Percentiles rank a stretch among this genome's conserved stretches.
Conservation (phyloP, 1,140 invertebrate genomes). For the Eurosta solidaginis region DNA sequence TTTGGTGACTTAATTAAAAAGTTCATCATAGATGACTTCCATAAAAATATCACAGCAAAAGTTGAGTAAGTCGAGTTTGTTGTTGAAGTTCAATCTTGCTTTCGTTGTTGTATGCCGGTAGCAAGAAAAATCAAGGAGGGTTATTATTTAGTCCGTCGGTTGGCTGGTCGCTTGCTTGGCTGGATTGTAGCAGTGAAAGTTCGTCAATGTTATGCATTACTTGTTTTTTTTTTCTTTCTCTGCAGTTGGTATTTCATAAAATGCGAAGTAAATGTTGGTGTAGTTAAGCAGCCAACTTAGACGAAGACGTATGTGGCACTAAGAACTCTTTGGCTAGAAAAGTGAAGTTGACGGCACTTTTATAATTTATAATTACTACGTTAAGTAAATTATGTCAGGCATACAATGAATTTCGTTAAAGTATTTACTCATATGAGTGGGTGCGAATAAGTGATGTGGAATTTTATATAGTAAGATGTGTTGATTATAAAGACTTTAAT, state of each 20-base stretch:
- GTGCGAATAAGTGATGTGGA: too few species aligned
- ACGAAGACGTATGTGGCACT: background rate
- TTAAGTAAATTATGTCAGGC: too few species aligned
- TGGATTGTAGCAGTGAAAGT: background rate
- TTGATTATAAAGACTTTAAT: too few species aligned
- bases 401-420: too few species aligned
- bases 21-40: slow-evolving; percentile 39
- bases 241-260: background rate
- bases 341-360: background rate
- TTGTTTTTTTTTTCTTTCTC: background rate
- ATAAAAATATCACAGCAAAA: slow-evolving; percentile 29
- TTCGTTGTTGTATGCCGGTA: background rate
- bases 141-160: too few species aligned
- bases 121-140: background rate
- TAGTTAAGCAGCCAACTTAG: background rate
- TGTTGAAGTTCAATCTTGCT: background rate
- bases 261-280: background rate
- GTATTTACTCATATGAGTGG: too few species aligned
- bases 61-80: background rate
- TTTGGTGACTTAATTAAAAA: slow-evolving; percentile 57
- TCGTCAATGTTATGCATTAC: background rate
- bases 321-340: background rate
- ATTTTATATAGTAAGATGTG: too few species aligned
- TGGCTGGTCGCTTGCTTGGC: background rate
- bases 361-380: background rate